Percentiles rank a stretch among this genome's conserved stretches.
Conservation (phyloP, 2,797 vertebrate species). For the Squalus acanthias region DNA sequence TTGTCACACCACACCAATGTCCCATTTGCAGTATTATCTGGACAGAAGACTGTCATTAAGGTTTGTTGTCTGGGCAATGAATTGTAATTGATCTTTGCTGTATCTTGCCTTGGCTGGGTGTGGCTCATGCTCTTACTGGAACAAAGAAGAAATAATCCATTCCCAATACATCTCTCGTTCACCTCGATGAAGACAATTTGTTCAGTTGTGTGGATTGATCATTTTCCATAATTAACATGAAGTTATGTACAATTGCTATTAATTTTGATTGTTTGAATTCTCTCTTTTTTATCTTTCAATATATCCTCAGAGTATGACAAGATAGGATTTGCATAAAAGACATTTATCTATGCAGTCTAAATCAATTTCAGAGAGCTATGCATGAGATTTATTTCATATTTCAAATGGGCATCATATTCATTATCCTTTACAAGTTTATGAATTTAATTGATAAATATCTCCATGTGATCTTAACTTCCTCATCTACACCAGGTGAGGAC, state of each 20-base stretch:
- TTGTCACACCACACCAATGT: background rate
- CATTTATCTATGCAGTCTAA: background rate
- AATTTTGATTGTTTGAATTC: background rate
- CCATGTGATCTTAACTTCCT: background rate
- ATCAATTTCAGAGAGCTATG: background rate
- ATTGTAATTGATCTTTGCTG: background rate
- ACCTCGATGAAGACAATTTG: background rate
- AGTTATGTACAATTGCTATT: background rate
- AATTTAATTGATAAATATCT: background rate
- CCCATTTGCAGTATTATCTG: background rate
- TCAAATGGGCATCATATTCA: background rate
- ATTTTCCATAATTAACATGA: background rate
- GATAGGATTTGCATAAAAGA: background rate
- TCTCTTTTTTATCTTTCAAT: background rate
- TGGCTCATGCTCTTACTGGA: background rate
- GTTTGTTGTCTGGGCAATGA: background rate
- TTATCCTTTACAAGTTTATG: background rate
- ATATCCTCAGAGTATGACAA: background rate
- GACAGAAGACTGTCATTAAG: background rate
- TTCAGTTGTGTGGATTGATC: background rate
- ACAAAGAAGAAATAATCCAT: background rate
- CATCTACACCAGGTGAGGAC: background rate
- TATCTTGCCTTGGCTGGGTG: background rate
- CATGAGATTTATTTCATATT: background rate
- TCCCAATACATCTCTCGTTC: background rate